phyloP scores from a whole-genome alignment of 2,113 vertebrate genomes.

The Pseudopodoces humilis region DNA sequence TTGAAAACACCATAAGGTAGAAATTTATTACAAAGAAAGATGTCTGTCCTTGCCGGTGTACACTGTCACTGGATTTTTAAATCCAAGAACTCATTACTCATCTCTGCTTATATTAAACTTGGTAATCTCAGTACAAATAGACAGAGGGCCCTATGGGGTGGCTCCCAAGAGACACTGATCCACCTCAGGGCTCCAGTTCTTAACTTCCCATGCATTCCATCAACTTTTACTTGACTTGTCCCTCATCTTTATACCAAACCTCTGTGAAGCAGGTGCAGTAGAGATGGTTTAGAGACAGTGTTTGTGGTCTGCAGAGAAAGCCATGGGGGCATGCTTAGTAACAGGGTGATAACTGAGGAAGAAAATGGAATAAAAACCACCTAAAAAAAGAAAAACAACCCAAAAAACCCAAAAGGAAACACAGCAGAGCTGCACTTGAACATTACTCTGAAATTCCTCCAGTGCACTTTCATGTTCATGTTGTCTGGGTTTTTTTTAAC shows the following conservation, averaged over 20 bases:
- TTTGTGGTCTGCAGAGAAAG: neutral
- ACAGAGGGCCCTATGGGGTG: neutral
- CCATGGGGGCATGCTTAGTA: neutral
- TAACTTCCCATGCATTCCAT: neutral
- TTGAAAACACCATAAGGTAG: neutral
- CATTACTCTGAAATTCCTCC: neutral
- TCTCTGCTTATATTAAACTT: neutral
- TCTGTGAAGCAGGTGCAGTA: neutral
- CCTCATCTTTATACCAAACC: neutral
- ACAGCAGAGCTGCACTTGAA: neutral
- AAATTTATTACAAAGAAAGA: neutral
- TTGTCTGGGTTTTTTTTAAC: neutral
- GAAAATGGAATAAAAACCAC: neutral
- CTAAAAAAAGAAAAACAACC: fast-evolving
- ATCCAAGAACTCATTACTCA: neutral
- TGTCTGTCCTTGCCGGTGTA: neutral
- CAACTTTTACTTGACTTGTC: neutral
- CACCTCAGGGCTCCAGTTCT: neutral
- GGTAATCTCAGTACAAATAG: neutral
- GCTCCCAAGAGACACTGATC: neutral
- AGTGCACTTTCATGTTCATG: neutral
- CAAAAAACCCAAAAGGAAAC: neutral
- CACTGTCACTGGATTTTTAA: neutral
- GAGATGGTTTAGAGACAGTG: neutral
- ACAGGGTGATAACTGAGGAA: neutral